Conservation (phyloP, 1,140 invertebrate genomes). For the Ganaspis sp. region DNA sequence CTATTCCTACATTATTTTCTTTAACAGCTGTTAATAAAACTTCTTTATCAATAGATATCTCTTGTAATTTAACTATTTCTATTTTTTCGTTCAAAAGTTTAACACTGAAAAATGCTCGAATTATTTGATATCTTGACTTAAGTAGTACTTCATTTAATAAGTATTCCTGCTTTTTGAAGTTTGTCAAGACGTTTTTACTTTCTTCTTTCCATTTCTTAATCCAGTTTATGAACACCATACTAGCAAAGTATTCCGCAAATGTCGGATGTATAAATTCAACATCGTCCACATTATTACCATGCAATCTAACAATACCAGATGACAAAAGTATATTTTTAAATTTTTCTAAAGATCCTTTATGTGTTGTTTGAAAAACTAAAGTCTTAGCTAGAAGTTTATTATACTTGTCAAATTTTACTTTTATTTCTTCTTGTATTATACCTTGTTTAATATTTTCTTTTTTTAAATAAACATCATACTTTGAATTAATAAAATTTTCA, state of each 20-base stretch:
- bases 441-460: not conserved
- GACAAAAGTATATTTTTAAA: not conserved
- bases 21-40: not conserved
- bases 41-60: not conserved
- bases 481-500: not conserved
- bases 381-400: not conserved
- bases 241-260: not conserved
- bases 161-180: not conserved
- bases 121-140: not conserved
- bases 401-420: not conserved
- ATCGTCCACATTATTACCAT: not conserved
- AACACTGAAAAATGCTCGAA: not conserved
- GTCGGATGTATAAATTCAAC: conserved; percentile 10
- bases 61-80: not conserved
- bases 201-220: not conserved
- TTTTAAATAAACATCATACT: not conserved
- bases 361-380: not conserved
- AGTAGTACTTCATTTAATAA: not conserved
- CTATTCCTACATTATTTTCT: not conserved
- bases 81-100: not conserved
- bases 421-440: not conserved
- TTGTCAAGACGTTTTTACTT: not conserved
- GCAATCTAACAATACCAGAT: not conserved
- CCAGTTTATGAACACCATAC: not conserved
- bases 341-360: not conserved